Conservation (phyloP, 2,888 invertebrate genomes). For the Piscicola geometra region DNA sequence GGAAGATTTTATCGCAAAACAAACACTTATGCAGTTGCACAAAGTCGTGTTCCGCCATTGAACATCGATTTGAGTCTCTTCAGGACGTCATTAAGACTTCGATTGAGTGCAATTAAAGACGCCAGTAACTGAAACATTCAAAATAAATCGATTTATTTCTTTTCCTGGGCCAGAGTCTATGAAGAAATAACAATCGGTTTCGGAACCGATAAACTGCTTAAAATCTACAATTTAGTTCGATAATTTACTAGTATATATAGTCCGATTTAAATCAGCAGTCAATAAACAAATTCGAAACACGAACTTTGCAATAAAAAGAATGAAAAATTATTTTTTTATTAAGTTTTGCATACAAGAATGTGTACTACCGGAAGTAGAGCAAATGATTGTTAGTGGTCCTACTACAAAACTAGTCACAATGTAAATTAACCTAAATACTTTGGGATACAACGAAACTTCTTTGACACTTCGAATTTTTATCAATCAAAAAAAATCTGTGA, state of each 20-base stretch:
- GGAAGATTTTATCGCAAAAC: conserved; percentile 31
- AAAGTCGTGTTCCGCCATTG: conserved; percentile 31
- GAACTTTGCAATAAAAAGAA: not conserved
- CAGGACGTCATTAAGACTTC: conserved; percentile 13
- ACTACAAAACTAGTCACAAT: conserved; percentile 8
- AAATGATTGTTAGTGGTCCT: conserved; percentile 6
- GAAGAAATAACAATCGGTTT: not conserved
- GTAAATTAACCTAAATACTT: no score
- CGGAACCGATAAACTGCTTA: not conserved
- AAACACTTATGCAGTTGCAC: conserved; percentile 32
- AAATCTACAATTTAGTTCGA: not conserved
- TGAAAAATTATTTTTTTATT: conserved; percentile 4
- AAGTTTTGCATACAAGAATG: conserved; percentile 10
- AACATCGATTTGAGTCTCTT: not conserved
- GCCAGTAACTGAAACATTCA: not conserved
- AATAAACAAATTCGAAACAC: not conserved
- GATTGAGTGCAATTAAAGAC: not conserved
- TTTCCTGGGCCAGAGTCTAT: not conserved
- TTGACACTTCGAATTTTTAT: no score
- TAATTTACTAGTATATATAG: not conserved
- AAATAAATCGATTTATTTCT: not conserved
- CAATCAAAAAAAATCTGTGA: no score
- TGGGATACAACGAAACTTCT: no score
- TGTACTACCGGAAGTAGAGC: conserved; percentile 18
- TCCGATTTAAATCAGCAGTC: not conserved